phyloP scores from a whole-genome alignment of 2,888 invertebrate species.

The Spilarctia lutea region DNA sequence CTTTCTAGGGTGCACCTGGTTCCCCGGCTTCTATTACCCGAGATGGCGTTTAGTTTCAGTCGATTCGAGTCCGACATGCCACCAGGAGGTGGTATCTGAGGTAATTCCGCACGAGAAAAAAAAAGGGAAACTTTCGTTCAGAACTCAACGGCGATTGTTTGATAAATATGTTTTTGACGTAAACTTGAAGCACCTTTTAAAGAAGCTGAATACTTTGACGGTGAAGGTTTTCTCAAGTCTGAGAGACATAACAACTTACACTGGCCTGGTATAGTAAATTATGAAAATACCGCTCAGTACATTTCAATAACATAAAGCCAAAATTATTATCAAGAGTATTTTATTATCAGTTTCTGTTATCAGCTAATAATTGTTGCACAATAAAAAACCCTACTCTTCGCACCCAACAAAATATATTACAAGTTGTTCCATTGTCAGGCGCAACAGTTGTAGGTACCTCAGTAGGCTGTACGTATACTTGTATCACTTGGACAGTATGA shows the following conservation, averaged over 20 bases:
- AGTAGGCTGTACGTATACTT: neutral
- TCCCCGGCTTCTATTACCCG: too few species aligned
- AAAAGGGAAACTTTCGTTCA: too few species aligned
- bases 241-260: neutral
- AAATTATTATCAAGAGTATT: neutral
- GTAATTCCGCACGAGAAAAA: too few species aligned
- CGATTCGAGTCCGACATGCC: too few species aligned
- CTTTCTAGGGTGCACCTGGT: too few species aligned
- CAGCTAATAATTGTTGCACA: conserved; percentile 67
- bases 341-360: conserved; percentile 44
- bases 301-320: neutral
- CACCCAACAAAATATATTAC: conserved; percentile 70
- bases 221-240: neutral
- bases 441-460: conserved; percentile 22
- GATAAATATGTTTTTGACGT: too few species aligned
- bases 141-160: too few species aligned
- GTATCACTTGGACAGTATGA: conserved; percentile 6
- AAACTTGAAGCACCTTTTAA: neutral
- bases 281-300: neutral
- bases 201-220: neutral
- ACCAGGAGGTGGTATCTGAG: too few species aligned
- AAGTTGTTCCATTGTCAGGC: conserved; percentile 36
- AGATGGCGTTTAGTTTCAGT: too few species aligned
- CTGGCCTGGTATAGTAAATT: neutral
- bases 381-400: conserved; percentile 66